Conservation (phyloP, 2,888 invertebrate species). For the Agriotes lineatus region DNA sequence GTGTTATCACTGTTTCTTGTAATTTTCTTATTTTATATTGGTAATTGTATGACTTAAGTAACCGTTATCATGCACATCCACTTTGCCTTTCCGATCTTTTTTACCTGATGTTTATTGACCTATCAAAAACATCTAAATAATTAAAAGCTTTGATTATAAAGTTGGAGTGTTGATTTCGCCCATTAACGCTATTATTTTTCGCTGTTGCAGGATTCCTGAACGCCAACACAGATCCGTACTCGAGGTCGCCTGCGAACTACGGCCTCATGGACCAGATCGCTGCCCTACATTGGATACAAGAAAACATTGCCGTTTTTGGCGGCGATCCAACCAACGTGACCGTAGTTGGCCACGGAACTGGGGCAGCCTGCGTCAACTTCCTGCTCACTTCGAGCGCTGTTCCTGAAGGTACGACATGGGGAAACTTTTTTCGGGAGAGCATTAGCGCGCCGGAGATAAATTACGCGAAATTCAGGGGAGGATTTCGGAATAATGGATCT, state of each 20-base stretch:
- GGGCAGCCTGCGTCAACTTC: constrained; percentile 95
- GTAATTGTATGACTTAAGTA: no score
- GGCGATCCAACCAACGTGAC: constrained; percentile 95
- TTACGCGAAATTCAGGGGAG: neutral
- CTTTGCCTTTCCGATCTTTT: no score
- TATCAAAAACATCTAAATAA: constrained; percentile 5
- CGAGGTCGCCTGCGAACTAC: constrained; percentile 92
- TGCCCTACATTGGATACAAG: constrained; percentile 95
- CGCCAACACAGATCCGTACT: constrained; percentile 88
- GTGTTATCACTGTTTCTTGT: no score
- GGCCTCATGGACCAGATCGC: constrained; percentile 99
- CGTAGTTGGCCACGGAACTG: constrained; percentile 94
- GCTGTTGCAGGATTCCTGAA: constrained; percentile 90
- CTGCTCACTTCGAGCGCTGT: constrained; percentile 94
- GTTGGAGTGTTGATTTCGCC: no score
- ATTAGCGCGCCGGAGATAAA: constrained; percentile 14
- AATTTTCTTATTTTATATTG: no score
- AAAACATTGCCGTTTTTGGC: constrained; percentile 94
- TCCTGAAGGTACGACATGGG: constrained; percentile 80
- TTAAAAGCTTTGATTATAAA: constrained; percentile 7
- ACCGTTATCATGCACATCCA: no score
- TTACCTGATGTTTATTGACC: constrained; percentile 12
- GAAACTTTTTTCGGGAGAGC: constrained; percentile 16
- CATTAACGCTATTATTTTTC: no score
- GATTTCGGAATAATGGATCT: neutral